phyloP scores from a whole-genome alignment of 2,888 invertebrate genomes.

The Ligdia adustata region DNA sequence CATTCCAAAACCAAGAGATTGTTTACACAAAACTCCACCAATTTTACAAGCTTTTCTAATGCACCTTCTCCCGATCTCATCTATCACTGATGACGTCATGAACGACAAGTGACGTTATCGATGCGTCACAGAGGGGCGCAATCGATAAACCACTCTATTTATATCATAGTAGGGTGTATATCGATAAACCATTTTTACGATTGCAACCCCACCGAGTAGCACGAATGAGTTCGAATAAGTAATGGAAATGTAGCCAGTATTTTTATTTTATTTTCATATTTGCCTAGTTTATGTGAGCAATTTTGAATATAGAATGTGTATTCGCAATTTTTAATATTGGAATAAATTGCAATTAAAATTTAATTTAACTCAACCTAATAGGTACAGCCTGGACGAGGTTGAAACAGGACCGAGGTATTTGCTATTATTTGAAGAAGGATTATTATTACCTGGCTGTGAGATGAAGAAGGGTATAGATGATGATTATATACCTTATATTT shows the following conservation, averaged over 20 bases:
- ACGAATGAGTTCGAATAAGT: slow-evolving; percentile 22
- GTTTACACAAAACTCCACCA: background rate
- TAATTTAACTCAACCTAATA: no score
- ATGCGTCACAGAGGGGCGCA: slow-evolving; percentile 1
- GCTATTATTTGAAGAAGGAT: no score
- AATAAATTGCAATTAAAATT: no score
- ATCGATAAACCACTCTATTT: slow-evolving; percentile 10
- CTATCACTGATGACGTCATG: slow-evolving; percentile 15
- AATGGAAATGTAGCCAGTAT: slow-evolving; percentile 3
- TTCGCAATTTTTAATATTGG: no score
- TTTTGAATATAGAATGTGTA: slow-evolving; percentile 1
- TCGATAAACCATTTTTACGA: slow-evolving; percentile 34
- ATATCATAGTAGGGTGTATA: slow-evolving; percentile 20
- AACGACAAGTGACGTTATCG: slow-evolving; percentile 6
- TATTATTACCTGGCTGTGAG: no score
- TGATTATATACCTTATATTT: no score
- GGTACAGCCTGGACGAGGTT: no score
- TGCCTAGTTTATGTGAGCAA: background rate
- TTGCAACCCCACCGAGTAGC: slow-evolving; percentile 22
- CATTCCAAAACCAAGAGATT: slow-evolving; percentile 2
- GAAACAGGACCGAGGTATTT: no score
- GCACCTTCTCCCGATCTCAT: slow-evolving; percentile 4
- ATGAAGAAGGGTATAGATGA: no score
- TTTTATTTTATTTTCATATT: background rate
- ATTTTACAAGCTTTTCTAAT: slow-evolving; percentile 6